Percentiles rank a stretch among this genome's conserved stretches.
These are phyloP conservation scores for Armadillidium nasatum DNA, from an alignment of 1,140 invertebrate species.

Conservation along the genomic window DNA sequence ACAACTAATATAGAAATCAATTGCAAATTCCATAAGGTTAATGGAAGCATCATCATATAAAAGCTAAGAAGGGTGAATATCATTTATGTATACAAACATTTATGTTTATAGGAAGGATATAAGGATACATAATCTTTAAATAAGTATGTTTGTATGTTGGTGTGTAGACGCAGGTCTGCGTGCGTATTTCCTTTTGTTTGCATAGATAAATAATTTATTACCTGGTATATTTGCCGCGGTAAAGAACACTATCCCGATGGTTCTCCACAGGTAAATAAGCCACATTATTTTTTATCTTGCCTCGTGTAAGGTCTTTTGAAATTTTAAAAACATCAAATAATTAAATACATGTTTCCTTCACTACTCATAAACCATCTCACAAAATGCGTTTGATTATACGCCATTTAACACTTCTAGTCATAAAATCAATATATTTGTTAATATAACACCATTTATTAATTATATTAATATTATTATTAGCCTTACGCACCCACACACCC, in stretches of 20 bases:
- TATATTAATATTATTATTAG: background rate
- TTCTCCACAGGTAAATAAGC: background rate
- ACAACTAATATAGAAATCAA: too few species aligned
- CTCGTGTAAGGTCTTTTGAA: background rate
- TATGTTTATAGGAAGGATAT: too few species aligned
- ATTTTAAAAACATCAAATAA: background rate
- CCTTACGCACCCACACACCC: conserved; percentile 1
- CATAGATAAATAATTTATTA: background rate
- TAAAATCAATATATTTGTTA: background rate
- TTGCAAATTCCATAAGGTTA: too few species aligned
- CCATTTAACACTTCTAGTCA: background rate
- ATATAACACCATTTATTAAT: background rate
- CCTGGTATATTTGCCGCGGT: background rate
- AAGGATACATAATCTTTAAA: too few species aligned
- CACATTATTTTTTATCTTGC: background rate
- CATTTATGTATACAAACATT: too few species aligned
- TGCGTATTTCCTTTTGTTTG: too few species aligned
- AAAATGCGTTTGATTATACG: background rate
- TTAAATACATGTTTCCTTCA: too few species aligned
- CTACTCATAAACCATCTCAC: too few species aligned
- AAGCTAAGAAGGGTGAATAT: too few species aligned
- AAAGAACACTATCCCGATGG: background rate
- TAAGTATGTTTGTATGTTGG: too few species aligned
- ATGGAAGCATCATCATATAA: too few species aligned
- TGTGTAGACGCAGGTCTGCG: too few species aligned